A percentile compares a stretch with the other conserved stretches of the same genome.
Evolutionary conservation across 2,113 vertebrate genomes (phyloP).

Genomic region (Conger conger): DNA sequence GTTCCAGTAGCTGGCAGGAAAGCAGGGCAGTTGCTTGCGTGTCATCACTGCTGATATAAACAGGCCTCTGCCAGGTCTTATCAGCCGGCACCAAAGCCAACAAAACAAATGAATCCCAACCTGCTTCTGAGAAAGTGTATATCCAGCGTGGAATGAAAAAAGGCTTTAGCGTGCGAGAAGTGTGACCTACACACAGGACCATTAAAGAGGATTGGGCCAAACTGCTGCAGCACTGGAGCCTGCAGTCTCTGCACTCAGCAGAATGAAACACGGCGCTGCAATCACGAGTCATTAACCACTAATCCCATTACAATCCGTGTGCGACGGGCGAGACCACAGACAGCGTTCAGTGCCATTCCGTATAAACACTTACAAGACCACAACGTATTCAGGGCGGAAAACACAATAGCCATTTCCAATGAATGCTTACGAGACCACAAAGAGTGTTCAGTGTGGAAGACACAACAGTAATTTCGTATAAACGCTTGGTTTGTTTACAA

Average conservation of each 20-base stretch:
- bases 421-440: too few species aligned
- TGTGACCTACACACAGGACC: conserved; percentile 10
- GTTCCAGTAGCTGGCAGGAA: background rate
- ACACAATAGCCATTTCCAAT: too few species aligned
- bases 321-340: background rate
- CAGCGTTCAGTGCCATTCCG: background rate
- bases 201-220: conserved; percentile 36
- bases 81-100: background rate
- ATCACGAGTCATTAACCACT: background rate
- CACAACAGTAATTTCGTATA: too few species aligned
- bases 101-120: conserved; percentile 3
- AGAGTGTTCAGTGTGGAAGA: background rate
- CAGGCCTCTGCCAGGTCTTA: background rate
- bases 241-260: conserved; percentile 15
- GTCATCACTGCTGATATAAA: background rate
- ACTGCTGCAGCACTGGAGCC: background rate
- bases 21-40: background rate
- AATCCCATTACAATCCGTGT: background rate
- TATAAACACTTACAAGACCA: too few species aligned
- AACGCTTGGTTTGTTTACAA: too few species aligned
- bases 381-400: too few species aligned
- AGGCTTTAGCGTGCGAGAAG: conserved; percentile 19
- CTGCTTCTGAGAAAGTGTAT: conserved; percentile 13
- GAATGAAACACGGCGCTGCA: background rate
- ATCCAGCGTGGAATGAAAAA: conserved; percentile 12